phyloP scores from a whole-genome alignment of 2,888 invertebrate genomes.

The Plebejus melissa region DNA sequence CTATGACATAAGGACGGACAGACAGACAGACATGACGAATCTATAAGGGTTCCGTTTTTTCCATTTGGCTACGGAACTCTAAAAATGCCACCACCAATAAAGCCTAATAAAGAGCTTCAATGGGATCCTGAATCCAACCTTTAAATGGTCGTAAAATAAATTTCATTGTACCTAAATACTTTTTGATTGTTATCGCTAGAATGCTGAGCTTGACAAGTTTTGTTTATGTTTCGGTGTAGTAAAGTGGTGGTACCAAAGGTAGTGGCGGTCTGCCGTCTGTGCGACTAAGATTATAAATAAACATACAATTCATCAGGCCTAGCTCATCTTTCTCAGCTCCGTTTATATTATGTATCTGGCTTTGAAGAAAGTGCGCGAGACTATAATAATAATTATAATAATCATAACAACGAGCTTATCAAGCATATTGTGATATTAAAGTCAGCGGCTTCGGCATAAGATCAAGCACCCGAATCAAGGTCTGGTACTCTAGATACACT shows the following conservation, averaged over 20 bases:
- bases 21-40: no score
- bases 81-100: neutral
- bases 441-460: neutral
- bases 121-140: neutral
- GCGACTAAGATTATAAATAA: neutral
- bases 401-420: constrained; percentile 4
- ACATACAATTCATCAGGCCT: neutral
- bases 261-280: neutral
- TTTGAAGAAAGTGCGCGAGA: neutral
- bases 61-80: neutral
- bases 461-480: neutral
- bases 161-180: constrained; percentile 1
- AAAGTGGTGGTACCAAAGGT: neutral
- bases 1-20: no score
- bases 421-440: neutral
- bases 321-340: neutral
- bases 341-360: neutral
- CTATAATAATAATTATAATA: neutral
- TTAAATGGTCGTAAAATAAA: neutral
- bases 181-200: constrained; percentile 9
- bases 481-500: neutral
- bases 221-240: neutral
- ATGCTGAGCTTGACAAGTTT: neutral
- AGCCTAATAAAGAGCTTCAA: neutral
- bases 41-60: no score